Conservation (phyloP, 2,797 vertebrate genomes). For the Microchirus variegatus region DNA sequence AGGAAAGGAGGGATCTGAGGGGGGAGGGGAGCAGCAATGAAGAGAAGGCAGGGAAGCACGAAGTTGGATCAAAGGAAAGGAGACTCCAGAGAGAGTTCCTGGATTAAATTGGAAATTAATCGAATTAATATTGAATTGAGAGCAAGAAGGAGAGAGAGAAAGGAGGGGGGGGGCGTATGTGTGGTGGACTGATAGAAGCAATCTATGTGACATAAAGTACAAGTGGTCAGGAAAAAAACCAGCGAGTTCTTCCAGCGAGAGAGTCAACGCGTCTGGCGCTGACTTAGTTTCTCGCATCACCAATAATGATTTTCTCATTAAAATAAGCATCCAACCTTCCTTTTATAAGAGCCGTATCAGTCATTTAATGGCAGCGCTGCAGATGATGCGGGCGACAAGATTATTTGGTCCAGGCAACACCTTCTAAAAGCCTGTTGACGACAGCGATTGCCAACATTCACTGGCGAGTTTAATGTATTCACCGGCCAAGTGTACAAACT, state of each 20-base stretch:
- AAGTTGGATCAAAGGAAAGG: slow-evolving; percentile 67
- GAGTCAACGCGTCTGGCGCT: slow-evolving; percentile 4
- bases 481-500: slow-evolving; percentile 38
- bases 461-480: slow-evolving; percentile 27
- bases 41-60: slow-evolving; percentile 31
- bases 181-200: slow-evolving; percentile 29
- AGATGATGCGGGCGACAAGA: slow-evolving; percentile 32
- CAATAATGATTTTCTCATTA: background rate
- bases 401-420: slow-evolving; percentile 13
- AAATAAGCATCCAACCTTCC: slow-evolving; percentile 1
- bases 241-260: slow-evolving; percentile 17
- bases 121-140: slow-evolving; percentile 70
- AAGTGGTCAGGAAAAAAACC: slow-evolving; percentile 40
- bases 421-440: slow-evolving; percentile 16
- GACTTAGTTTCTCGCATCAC: slow-evolving; percentile 12
- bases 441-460: slow-evolving; percentile 30
- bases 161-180: slow-evolving; percentile 7
- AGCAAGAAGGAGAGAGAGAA: slow-evolving; percentile 18
- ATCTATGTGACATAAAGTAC: slow-evolving; percentile 31
- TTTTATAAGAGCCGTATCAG: slow-evolving; percentile 15
- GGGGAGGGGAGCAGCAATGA: slow-evolving; percentile 29
- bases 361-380: slow-evolving; percentile 19
- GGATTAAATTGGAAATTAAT: slow-evolving; percentile 76
- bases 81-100: slow-evolving; percentile 64
- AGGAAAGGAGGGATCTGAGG: slow-evolving; percentile 54